Evolutionary conservation across 1,140 invertebrate genomes (phyloP).

Genomic region (Magallana gigas): DNA sequence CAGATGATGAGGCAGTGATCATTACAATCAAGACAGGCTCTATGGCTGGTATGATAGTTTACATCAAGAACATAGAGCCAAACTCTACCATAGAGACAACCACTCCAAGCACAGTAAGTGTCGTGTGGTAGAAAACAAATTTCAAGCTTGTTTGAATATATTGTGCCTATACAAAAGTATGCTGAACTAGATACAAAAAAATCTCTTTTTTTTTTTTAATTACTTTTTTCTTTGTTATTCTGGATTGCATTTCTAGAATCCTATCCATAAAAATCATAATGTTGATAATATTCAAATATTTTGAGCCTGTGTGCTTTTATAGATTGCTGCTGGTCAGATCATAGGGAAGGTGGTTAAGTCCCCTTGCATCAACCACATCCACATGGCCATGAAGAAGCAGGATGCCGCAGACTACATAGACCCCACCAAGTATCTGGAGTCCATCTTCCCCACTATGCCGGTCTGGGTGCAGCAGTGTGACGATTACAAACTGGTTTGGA

Average conservation of each 20-base stretch:
- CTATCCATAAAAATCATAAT: too few species aligned
- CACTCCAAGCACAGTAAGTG: background rate
- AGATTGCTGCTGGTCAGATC: conserved; percentile 64
- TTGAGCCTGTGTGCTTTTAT: background rate
- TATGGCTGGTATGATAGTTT: conserved; percentile 43
- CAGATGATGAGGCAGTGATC: conserved; percentile 57
- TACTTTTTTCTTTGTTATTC: too few species aligned
- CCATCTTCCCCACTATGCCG: conserved; percentile 50
- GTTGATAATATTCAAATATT: too few species aligned
- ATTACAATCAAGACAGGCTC: conserved; percentile 55
- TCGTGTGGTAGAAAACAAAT: too few species aligned
- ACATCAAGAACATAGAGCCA: conserved; percentile 60
- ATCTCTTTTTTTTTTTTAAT: too few species aligned
- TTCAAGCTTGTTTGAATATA: too few species aligned
- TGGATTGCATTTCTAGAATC: too few species aligned
- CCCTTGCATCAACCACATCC: conserved; percentile 62
- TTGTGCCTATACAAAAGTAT: too few species aligned
- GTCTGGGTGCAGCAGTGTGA: conserved; percentile 66
- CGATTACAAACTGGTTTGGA: conserved; percentile 67
- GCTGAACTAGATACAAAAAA: too few species aligned
- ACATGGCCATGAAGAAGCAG: conserved; percentile 59
- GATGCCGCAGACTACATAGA: conserved; percentile 54
- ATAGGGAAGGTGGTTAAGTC: conserved; percentile 58
- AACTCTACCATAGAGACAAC: conserved; percentile 56
- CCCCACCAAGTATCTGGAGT: conserved; percentile 59